Base-by-base conservation (phyloP, 1,140 invertebrate species). In the Hyphantria cunea region DNA sequence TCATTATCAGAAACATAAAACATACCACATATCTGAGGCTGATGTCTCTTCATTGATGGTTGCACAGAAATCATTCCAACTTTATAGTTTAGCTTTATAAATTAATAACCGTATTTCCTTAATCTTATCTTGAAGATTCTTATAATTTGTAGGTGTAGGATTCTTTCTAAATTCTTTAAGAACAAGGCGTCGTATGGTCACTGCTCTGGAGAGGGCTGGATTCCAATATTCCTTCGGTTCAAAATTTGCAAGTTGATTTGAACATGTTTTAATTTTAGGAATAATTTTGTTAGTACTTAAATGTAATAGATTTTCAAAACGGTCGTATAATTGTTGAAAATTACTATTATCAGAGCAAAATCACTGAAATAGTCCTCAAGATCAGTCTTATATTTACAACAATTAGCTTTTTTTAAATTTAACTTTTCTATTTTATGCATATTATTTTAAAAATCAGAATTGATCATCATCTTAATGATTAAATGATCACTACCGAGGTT, bases 1-100 rank as follows among this genome's bases (percentile, higher is more conserved):
- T 14, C n/a, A 13, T 56, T 25, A 3, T 33, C 3, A 14, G 41
- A 44, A 31, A 56, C 33, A 47, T 6, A 17, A 11, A 25, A 10
- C 31, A 34, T 47, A 32, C 54, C 54, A 56, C 42, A 56, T 56
- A 8, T 56, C 44, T 12, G 42, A 9, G 8, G 15, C 15, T 10
- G 54, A 47, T 0, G n/a, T 56, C 6, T 9, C 8, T 31, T 15
- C 12, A 34, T 41, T n/a, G 5, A 53, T 53, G 8, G 37, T 17
- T 11, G 14, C 14, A 41, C 51, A 53, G 15, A 39, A 53, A 9
- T 15, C 3, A 8, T 53, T 11, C 33, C 33, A 53, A 10, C 31
- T 34, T 48, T 33, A 4, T 33, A 14, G 12, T 47, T 47, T 56
- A 45, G 41, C 31, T 13, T 15, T 14, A 8, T 31, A 8, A 14